Conservation (phyloP, 1,140 invertebrate species). For the Drosophila neocordata region DNA sequence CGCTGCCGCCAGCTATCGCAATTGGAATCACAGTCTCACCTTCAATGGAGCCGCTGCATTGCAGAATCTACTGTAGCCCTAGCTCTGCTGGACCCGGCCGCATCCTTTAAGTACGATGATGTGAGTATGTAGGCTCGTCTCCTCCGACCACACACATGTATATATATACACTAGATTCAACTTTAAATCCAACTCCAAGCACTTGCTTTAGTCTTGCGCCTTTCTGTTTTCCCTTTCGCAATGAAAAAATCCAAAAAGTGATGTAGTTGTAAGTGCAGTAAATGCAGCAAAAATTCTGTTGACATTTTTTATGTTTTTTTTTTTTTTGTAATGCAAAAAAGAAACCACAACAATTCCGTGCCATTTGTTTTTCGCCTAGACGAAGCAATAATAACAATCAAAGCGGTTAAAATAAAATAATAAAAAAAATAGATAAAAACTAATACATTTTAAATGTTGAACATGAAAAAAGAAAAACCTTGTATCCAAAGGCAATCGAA, state of each 20-base stretch:
- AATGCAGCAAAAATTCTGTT: slow-evolving; percentile 49
- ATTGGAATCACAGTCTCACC: slow-evolving; percentile 77
- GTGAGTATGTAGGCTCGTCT: slow-evolving; percentile 57
- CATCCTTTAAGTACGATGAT: slow-evolving; percentile 71
- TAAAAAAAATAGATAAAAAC: slow-evolving; percentile 34
- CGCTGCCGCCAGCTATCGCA: slow-evolving; percentile 74
- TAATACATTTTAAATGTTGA: slow-evolving; percentile 68
- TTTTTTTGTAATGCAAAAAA: slow-evolving; percentile 31
- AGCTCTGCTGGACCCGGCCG: slow-evolving; percentile 54
- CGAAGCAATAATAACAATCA: slow-evolving; percentile 75
- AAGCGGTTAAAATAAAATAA: slow-evolving; percentile 64
- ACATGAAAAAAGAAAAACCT: slow-evolving; percentile 55
- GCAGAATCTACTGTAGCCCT: slow-evolving; percentile 77
- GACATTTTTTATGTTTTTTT: slow-evolving; percentile 64
- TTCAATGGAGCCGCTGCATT: slow-evolving; percentile 76
- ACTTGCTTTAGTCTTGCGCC: slow-evolving; percentile 49
- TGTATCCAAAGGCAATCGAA: slow-evolving; percentile 74
- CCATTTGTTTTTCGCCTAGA: slow-evolving; percentile 76
- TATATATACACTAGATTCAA: slow-evolving; percentile 36
- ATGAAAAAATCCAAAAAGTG: slow-evolving; percentile 76
- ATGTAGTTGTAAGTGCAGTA: slow-evolving; percentile 80
- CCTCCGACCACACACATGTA: slow-evolving; percentile 44
- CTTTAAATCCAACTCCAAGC: slow-evolving; percentile 39
- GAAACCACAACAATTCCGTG: slow-evolving; percentile 71
- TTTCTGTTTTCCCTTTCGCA: slow-evolving; percentile 42